Evolutionary conservation across 2,888 invertebrate genomes (phyloP), one percentile per base, ranked within the genome.

Genomic region (Perizoma affinitatum): DNA sequence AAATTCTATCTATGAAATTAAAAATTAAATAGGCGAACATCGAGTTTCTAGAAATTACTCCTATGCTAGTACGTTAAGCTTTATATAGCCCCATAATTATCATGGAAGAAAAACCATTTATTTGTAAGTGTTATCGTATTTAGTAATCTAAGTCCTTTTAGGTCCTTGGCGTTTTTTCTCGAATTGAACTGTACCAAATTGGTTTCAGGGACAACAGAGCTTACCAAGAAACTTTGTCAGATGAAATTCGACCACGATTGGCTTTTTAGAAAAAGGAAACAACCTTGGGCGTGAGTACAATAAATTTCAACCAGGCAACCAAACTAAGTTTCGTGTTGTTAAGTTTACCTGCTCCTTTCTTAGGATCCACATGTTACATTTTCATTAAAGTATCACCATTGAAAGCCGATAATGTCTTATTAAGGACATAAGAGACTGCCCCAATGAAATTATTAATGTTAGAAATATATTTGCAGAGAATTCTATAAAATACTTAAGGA

Each of bases 231-330:
- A 65, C 74, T 92, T 63, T 83, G 92, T 57, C 74, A 85, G 63
- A 70, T 91, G 46, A 82, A 91, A 58, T 90, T 91, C 57, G 79
- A 89, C 69, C 82, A 92, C 72, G 88, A 90, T 52, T 83, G 82
- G 82, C 75, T 92, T 36, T 93, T 93, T 72, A 91, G 85, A 70
- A 86, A 83, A 64, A 89, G 83, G 69, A 91, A 90, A 64, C 91
- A 89, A 64, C 88, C 92, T 6, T 93, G 93, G 93, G 75, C 78
- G 93, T 92, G 70, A 85, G 86, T 73, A 53, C 42, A 38, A 7
- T 38, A 5, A 6, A 38, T 5, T 38, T 38, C 38, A 5, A 7
- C 5, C 22, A 22, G 3, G 22, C 22, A 22, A 22, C 22, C 22
- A 22, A 22, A 1, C 22, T 22, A 22, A 22, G 22, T 22, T 22